Evolutionary conservation across 2,888 invertebrate species (phyloP).

Genomic region (Erebia ligea): DNA sequence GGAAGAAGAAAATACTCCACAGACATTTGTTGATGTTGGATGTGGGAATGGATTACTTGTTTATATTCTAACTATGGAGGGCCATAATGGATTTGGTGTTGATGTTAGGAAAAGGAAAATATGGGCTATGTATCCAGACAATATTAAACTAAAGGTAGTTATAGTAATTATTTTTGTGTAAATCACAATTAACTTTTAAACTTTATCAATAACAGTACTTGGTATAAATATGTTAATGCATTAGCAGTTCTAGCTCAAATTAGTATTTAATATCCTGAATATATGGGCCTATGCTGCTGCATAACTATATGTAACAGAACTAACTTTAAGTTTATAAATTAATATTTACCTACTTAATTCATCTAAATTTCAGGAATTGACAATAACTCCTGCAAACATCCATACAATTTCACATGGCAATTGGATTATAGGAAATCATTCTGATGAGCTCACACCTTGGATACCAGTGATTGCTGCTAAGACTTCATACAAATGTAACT

Average conservation of each 20-base stretch:
- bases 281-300: too few relatives aligned
- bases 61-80: conserved; percentile 92
- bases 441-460: conserved; percentile 99
- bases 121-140: conserved; percentile 90
- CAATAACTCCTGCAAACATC: conserved; percentile 87
- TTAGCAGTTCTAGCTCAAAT: too few relatives aligned
- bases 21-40: conserved; percentile 95
- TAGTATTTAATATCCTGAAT: too few relatives aligned
- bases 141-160: conserved; percentile 85
- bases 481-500: conserved; percentile 89
- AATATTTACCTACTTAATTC: too few relatives aligned
- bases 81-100: conserved; percentile 91
- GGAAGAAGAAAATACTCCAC: conserved; percentile 80
- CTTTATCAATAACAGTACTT: too few relatives aligned
- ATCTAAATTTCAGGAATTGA: conserved; percentile 79
- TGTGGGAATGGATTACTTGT: conserved; percentile 99
- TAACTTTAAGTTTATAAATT: too few relatives aligned
- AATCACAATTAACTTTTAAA: too few relatives aligned
- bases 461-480: conserved; percentile 95
- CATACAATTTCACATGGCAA: conserved; percentile 88
- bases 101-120: conserved; percentile 94
- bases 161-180: too few relatives aligned
- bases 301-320: too few relatives aligned
- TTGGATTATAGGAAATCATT: conserved; percentile 99
- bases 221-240: too few relatives aligned